A percentile compares a stretch with the other conserved stretches of the same genome.
Conservation (phyloP, 1,140 invertebrate genomes). For the Spodoptera litura region DNA sequence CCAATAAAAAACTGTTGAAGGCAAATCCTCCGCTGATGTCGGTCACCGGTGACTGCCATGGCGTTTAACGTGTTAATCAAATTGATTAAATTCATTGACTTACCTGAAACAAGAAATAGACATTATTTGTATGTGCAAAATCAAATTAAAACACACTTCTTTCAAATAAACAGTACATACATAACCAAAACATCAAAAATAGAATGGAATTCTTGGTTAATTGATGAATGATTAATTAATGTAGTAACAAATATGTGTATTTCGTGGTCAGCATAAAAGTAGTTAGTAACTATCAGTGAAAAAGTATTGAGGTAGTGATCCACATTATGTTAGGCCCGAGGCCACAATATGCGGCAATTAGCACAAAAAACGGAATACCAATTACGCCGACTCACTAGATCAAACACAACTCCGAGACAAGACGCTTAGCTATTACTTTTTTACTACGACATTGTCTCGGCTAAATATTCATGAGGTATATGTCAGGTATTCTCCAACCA, state of each 20-base stretch:
- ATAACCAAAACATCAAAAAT: background rate
- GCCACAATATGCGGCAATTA: constrained; percentile 16
- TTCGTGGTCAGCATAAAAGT: no score
- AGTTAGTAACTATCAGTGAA: background rate
- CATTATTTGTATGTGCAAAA: background rate
- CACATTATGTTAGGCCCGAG: background rate
- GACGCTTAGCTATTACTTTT: background rate
- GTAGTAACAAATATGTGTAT: no score
- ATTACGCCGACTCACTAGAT: constrained; percentile 13
- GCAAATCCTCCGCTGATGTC: no score
- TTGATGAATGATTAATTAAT: background rate
- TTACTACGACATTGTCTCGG: constrained; percentile 7
- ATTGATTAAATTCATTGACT: background rate
- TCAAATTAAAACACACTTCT: background rate
- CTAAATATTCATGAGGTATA: constrained; percentile 35
- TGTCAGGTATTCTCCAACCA: constrained; percentile 19
- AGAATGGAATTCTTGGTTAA: background rate
- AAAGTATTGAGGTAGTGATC: background rate
- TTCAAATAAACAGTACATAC: background rate
- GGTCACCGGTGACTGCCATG: no score
- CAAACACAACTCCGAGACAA: constrained; percentile 1
- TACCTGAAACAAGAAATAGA: constrained; percentile 15
- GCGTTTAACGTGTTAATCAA: no score
- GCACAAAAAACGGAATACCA: constrained; percentile 23
- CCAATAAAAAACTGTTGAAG: no score